These are phyloP conservation scores for Drosophila lini DNA, from an alignment of 1,140 invertebrate species.

Conservation along the genomic window DNA sequence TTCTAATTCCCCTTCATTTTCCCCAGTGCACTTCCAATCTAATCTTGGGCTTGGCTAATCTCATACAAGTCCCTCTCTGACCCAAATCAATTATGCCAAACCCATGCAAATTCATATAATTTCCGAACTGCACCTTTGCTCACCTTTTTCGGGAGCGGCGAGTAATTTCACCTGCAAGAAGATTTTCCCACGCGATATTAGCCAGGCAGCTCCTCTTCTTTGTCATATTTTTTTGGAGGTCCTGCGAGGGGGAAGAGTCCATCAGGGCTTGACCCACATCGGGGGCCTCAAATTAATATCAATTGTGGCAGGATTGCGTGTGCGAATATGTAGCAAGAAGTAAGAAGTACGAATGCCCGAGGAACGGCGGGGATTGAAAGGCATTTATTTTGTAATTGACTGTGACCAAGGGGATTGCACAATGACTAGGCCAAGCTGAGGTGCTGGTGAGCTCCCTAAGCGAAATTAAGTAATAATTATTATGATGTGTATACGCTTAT, in stretches of 20 bases:
- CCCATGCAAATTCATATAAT: slow-evolving; percentile 60
- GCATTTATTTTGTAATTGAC: slow-evolving; percentile 66
- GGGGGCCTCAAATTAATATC: slow-evolving; percentile 57
- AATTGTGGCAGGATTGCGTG: slow-evolving; percentile 59
- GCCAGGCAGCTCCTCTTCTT: slow-evolving; percentile 7
- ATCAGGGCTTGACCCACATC: slow-evolving; percentile 51
- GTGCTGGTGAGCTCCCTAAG: slow-evolving; percentile 20
- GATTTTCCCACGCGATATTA: slow-evolving; percentile 63
- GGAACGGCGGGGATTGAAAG: slow-evolving; percentile 50
- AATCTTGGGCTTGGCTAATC: slow-evolving; percentile 46
- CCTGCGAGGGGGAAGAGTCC: slow-evolving; percentile 3
- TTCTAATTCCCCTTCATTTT: background rate
- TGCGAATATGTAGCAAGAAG: slow-evolving; percentile 24
- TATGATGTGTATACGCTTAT: slow-evolving; percentile 54
- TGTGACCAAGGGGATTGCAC: slow-evolving; percentile 61
- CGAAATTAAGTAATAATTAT: slow-evolving; percentile 63
- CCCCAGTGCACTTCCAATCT: slow-evolving; percentile 1
- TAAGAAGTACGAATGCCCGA: slow-evolving; percentile 16
- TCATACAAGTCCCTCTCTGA: slow-evolving; percentile 15
- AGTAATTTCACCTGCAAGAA: slow-evolving; percentile 30
- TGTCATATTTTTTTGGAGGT: slow-evolving; percentile 30
- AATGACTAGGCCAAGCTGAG: slow-evolving; percentile 46
- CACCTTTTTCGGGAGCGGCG: slow-evolving; percentile 21
- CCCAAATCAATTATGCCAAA: slow-evolving; percentile 50
- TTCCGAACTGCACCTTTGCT: slow-evolving; percentile 54